Conservation (phyloP, 2,888 invertebrate genomes). For the Lissocephala sabroskyi region DNA sequence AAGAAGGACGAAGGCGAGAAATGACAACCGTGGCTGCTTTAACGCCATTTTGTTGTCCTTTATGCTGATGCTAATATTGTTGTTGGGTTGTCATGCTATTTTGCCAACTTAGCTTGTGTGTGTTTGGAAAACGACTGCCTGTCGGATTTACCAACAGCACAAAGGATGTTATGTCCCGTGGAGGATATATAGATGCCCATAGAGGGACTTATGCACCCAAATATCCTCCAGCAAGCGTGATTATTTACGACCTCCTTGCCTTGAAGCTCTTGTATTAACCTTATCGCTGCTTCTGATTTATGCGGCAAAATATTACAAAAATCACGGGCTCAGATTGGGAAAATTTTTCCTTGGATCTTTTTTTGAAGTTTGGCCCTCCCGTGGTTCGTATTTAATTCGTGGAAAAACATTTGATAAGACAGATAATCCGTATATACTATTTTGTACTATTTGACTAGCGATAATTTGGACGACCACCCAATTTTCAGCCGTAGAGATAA, state of each 20-base stretch:
- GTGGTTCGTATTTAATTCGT: too few species aligned
- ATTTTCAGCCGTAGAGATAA: too few species aligned
- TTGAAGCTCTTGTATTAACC: conserved; percentile 43
- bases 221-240: background rate
- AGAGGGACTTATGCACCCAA: background rate
- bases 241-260: too few species aligned
- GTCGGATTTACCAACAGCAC: conserved; percentile 34
- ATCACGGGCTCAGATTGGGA: too few species aligned
- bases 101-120: conserved; percentile 53
- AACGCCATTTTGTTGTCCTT: conserved; percentile 32
- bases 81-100: conserved; percentile 45
- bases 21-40: conserved; percentile 38
- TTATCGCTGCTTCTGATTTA: conserved; percentile 51
- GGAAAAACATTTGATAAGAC: too few species aligned
- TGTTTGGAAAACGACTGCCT: conserved; percentile 33
- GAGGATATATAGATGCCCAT: background rate
- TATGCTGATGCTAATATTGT: conserved; percentile 17
- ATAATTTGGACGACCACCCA: too few species aligned
- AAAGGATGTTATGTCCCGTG: conserved; percentile 45
- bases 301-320: conserved; percentile 40
- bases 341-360: too few species aligned
- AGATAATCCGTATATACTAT: too few species aligned
- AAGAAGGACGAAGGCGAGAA: conserved; percentile 6
- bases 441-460: too few species aligned
- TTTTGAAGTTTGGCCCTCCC: too few species aligned